phyloP scores from a whole-genome alignment of 1,140 invertebrate species.

The Calosoma granatense region DNA sequence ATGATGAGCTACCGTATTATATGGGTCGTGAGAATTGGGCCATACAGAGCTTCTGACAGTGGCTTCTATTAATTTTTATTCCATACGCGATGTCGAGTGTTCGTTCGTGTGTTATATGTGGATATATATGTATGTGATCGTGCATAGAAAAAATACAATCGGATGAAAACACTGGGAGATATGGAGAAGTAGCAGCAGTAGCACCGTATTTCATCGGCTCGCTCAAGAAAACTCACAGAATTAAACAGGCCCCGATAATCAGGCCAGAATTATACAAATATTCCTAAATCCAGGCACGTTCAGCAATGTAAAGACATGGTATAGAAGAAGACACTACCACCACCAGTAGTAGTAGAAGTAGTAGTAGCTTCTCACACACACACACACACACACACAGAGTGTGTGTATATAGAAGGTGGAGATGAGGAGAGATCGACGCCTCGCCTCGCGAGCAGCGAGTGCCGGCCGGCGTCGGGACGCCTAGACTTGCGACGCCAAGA shows the following conservation, averaged over 20 bases:
- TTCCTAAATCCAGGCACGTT: slow-evolving; percentile 19
- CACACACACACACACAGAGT: not conserved
- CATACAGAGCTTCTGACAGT: too few species aligned
- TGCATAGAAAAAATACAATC: too few species aligned
- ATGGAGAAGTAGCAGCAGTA: too few species aligned
- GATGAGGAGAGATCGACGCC: slow-evolving; percentile 3
- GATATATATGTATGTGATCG: too few species aligned
- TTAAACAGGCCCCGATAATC: slow-evolving; percentile 16
- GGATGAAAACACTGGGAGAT: too few species aligned
- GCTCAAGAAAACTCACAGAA: slow-evolving; percentile 15
- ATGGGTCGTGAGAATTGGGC: too few species aligned
- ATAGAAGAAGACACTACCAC: too few species aligned
- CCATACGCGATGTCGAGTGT: not conserved
- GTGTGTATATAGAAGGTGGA: not conserved
- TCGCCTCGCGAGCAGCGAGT: slow-evolving; percentile 4
- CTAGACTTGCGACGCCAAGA: slow-evolving; percentile 26
- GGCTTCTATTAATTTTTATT: not conserved
- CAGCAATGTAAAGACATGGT: slow-evolving; percentile 13
- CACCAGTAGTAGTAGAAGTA: not conserved
- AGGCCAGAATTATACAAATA: slow-evolving; percentile 18
- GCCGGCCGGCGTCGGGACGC: slow-evolving; percentile 19
- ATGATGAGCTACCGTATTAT: too few species aligned
- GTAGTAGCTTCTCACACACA: not conserved
- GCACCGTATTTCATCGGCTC: slow-evolving; percentile 11
- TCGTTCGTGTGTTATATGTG: not conserved